Conservation (phyloP, 1,140 invertebrate genomes). For the Platyura marginata region DNA sequence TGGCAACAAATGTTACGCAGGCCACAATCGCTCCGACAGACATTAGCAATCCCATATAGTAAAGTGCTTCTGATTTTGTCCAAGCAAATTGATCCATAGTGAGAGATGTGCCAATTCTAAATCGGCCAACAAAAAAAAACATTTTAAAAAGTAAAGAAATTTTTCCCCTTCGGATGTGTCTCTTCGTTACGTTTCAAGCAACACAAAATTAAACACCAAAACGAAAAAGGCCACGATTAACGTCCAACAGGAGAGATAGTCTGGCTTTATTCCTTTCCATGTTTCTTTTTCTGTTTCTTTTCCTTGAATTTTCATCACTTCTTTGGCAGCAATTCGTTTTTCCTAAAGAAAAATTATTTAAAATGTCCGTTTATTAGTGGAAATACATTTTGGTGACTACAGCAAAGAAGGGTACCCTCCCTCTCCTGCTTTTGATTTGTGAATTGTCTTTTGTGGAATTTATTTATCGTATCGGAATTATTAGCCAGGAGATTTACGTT, state of each 20-base stretch:
- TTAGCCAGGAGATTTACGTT: too few relatives aligned
- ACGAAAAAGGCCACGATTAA: conserved; percentile 68
- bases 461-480: too few relatives aligned
- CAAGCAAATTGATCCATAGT: conserved; percentile 84
- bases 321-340: conserved; percentile 49
- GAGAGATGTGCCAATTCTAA: conserved; percentile 56
- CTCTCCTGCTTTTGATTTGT: too few relatives aligned
- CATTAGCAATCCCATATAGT: conserved; percentile 67
- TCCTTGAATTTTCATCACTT: conserved; percentile 46
- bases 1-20: conserved; percentile 49
- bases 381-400: too few relatives aligned
- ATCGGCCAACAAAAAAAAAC: background rate
- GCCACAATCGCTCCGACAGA: conserved; percentile 56
- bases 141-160: background rate
- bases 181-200: conserved; percentile 68
- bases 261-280: conserved; percentile 50
- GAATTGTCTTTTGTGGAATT: too few relatives aligned
- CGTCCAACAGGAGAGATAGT: conserved; percentile 56
- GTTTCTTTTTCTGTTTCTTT: conserved; percentile 47
- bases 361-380: background rate
- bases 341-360: conserved; percentile 18
- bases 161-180: too few relatives aligned
- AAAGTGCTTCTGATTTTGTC: conserved; percentile 54
- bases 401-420: too few relatives aligned
- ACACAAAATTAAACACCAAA: conserved; percentile 73